These are phyloP conservation scores for Schrankia costaestrigalis DNA, from an alignment of 2,888 invertebrate genomes.

Conservation along the genomic window DNA sequence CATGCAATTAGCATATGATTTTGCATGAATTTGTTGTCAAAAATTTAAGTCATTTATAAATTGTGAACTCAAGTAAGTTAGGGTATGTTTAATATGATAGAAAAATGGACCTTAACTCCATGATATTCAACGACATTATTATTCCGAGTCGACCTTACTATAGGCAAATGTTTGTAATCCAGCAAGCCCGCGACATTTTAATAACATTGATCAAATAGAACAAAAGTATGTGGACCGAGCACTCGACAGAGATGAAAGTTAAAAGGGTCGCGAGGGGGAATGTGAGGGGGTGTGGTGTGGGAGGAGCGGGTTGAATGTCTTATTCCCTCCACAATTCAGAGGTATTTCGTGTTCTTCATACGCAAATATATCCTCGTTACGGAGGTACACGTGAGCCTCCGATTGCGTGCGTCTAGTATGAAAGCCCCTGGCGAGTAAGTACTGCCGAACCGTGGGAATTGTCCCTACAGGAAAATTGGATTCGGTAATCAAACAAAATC, in stretches of 20 bases:
- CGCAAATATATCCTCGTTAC: conserved; percentile 81
- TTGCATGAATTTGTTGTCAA: no score
- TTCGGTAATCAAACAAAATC: conserved; percentile 66
- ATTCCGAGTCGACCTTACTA: conserved; percentile 52
- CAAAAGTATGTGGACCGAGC: conserved; percentile 81
- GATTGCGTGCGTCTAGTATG: conserved; percentile 72
- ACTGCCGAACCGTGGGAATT: conserved; percentile 59
- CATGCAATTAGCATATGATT: no score
- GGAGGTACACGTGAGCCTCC: conserved; percentile 75
- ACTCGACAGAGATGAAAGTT: conserved; percentile 81
- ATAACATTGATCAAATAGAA: conserved; percentile 82
- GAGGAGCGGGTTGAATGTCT: conserved; percentile 78
- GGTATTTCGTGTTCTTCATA: conserved; percentile 82
- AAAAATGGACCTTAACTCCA: neutral
- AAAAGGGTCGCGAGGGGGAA: conserved; percentile 74
- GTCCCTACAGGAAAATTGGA: conserved; percentile 67
- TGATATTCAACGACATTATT: conserved; percentile 18
- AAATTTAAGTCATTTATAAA: no score
- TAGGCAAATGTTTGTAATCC: conserved; percentile 76
- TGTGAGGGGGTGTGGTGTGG: conserved; percentile 38
- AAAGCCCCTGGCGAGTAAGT: conserved; percentile 53
- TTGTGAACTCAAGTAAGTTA: no score
- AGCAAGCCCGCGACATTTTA: conserved; percentile 77
- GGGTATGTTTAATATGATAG: no score
- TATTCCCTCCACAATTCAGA: conserved; percentile 81